Evolutionary conservation across 1,140 invertebrate species (phyloP).

Genomic region (Penaeus vannamei): DNA sequence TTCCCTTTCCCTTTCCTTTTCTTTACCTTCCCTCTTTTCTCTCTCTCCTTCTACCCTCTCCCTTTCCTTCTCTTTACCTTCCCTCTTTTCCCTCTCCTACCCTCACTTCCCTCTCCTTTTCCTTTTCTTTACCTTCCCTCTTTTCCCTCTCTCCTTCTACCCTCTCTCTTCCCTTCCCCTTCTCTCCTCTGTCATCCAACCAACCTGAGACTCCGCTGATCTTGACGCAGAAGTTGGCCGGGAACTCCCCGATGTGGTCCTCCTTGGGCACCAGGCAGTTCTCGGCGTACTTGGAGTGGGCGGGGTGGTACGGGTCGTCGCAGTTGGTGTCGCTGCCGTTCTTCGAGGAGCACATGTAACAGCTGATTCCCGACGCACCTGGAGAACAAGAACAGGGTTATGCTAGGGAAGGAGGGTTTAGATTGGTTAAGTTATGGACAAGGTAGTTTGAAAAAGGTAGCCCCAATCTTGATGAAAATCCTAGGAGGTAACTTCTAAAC

Average conservation of each 20-base stretch:
- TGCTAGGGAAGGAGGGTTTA: neutral
- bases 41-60: too few relatives aligned
- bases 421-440: neutral
- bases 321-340: slow-evolving; percentile 76
- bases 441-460: too few relatives aligned
- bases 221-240: slow-evolving; percentile 78
- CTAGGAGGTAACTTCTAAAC: too few relatives aligned
- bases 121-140: too few relatives aligned
- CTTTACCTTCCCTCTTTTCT: too few relatives aligned
- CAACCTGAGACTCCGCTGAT: slow-evolving; percentile 74
- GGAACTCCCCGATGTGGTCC: slow-evolving; percentile 76
- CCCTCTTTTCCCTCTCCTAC: too few relatives aligned
- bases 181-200: slow-evolving; percentile 34
- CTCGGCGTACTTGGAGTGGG: slow-evolving; percentile 72
- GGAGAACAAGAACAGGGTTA: neutral
- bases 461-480: too few relatives aligned
- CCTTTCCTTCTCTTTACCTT: too few relatives aligned
- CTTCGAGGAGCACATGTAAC: slow-evolving; percentile 77
- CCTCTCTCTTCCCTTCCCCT: too few relatives aligned
- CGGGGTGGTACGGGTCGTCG: slow-evolving; percentile 77
- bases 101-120: too few relatives aligned
- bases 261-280: slow-evolving; percentile 76
- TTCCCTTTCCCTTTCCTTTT: too few relatives aligned
- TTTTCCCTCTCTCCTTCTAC: too few relatives aligned
- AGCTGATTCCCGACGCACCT: slow-evolving; percentile 73